Base-by-base conservation (phyloP, 2,888 invertebrate species). In the Brachylomia viminalis region DNA sequence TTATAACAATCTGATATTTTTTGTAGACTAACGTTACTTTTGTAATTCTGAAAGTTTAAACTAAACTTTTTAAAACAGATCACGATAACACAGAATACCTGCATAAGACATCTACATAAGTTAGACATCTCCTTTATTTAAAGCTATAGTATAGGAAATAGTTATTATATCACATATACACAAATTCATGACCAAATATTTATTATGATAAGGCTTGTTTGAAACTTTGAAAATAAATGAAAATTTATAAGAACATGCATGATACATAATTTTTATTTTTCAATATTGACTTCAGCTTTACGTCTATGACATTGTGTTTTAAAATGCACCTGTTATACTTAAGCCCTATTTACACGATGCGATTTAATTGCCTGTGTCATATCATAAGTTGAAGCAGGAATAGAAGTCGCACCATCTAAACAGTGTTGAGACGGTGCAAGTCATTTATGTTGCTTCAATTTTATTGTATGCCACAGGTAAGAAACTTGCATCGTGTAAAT, bases 111-210 rank as follows among this genome's bases (percentile, higher is more conserved):
- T 65, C 61, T 71, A 71, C 54, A 15, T 69, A 58, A 38, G 54
- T 75, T 17, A 70, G 27, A 73, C 33, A 74, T 79, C 59, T 74
- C 64, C 77, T 82, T 85, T 86, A 80, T 64, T 82, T 87, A 89
- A 89, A 87, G 86, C 89, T 87, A 79, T 77, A 62, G 65, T 82
- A 83, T 89, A 87, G 88, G 87, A 86, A 86, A 77, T 80, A 61
- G 74, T 84, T 76, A 72, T 83, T 86, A 84, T 89, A 90, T 90
- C 91, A 90, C 90, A 91, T 89, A 86, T 84, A 88, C 85, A 87
- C 79, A 83, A 86, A 87, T 78, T 80, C 65, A 77, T 78, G 56
- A 78, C 66, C 78, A 80, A 75, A 80, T 80, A 75, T 66, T 72
- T 77, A 82, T 68, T 73, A 74, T 72, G 62, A 75, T 79, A 84